Evolutionary conservation across 92 coral and sea anemone species (phyloP), one percentile per base, ranked within the genome.

Genomic region (Virgularia gustaviana): DNA sequence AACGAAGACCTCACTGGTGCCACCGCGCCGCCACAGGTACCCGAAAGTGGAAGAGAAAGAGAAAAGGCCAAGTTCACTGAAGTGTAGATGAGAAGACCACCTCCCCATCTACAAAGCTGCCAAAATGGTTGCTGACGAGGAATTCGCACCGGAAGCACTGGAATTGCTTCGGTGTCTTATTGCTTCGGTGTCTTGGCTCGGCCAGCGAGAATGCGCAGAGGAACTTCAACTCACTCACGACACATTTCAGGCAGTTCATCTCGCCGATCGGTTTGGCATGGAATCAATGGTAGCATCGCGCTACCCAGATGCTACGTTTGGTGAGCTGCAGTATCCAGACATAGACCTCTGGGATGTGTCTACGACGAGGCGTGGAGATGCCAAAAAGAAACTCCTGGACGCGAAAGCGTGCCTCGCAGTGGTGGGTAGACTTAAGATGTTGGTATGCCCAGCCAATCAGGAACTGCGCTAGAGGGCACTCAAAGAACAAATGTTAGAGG

Each of bases 341-440:
- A 31, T 35, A 15, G 25, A 62, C 20, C 2, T 0, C 0, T 0
- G 80, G 80, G 0, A 75, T 55, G 0, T 1, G 0, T 1, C n/a
- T n/a, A 0, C 36, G 42, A 38, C 66, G 36, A 4, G 16, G 15
- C 1, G 16, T 4, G 0, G 37, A 12, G 36, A 73, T 35, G 0
- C 79, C 71, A 20, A 59, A 73, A 27, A 63, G 57, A 9, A 76
- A 12, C 36, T 76, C 72, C 3, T 58, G 59, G 10, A 33, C 38
- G 0, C 28, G 4, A 5, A 76, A 16, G 32, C 10, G 34, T 33
- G 49, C 24, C 12, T 62, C 68, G 9, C 18, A 11, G 0, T 35
- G 35, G 32, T 19, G 8, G 32, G 29, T 23, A 1, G 65, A 37
- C 15, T 8, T 32, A 15, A 37, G 42, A 13, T 35, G 51, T 6